These are phyloP conservation scores for Pachyseris speciosa DNA, from an alignment of 64 coral and sea anemone species.

Conservation along the genomic window DNA sequence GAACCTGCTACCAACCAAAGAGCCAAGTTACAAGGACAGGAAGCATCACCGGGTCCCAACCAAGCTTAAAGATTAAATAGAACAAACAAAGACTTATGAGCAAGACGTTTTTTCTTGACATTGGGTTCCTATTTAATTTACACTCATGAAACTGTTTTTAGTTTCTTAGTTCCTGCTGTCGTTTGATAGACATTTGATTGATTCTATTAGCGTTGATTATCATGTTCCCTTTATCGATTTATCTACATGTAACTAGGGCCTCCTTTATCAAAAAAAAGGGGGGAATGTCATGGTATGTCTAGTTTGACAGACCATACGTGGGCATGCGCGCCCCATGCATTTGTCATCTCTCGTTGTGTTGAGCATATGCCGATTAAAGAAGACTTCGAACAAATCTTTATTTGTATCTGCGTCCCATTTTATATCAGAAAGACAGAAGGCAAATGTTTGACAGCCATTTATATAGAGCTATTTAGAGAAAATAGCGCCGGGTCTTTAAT, in stretches of 20 bases:
- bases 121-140: not conserved
- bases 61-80: constrained; percentile 5
- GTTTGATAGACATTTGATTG: not conserved
- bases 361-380: no score
- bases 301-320: no score
- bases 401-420: no score
- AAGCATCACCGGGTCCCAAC: not conserved
- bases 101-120: not conserved
- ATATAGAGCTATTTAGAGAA: no score
- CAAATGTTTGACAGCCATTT: no score
- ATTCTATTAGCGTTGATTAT: not conserved
- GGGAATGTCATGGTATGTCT: no score
- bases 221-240: not conserved
- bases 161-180: not conserved
- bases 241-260: not conserved
- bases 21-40: not conserved
- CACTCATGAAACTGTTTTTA: not conserved
- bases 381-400: no score
- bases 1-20: constrained; percentile 5
- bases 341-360: no score
- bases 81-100: not conserved
- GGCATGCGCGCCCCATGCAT: no score
- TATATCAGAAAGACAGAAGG: no score
- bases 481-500: no score
- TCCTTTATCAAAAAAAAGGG: not conserved